Conservation (phyloP, 2,797 vertebrate genomes). For the Tinamus major region DNA sequence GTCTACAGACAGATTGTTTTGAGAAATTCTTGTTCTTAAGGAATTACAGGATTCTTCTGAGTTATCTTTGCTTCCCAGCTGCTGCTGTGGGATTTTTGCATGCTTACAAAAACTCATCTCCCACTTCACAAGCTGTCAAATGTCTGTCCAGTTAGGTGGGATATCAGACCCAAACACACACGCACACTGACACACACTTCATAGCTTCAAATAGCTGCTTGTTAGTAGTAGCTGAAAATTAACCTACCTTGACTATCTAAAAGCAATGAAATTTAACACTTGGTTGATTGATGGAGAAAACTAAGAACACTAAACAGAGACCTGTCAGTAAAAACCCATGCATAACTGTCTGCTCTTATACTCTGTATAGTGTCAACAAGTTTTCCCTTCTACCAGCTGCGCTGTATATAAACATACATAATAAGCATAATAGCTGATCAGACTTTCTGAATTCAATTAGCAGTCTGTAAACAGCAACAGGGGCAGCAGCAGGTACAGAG, state of each 20-base stretch:
- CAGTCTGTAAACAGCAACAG: neutral
- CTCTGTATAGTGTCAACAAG: neutral
- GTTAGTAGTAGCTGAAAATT: neutral
- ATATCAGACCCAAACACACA: neutral
- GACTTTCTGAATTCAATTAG: neutral
- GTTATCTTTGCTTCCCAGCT: neutral
- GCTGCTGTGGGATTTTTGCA: neutral
- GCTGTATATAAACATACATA: neutral
- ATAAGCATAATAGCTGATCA: neutral
- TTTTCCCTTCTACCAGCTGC: neutral
- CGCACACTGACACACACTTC: neutral
- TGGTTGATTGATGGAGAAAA: neutral
- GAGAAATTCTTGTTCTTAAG: neutral
- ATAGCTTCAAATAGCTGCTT: neutral
- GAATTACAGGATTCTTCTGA: neutral
- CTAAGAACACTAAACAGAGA: neutral
- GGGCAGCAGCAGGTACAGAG: neutral
- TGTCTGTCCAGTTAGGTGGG: neutral
- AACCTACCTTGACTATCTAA: neutral
- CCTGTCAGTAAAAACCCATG: neutral
- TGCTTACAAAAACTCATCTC: neutral
- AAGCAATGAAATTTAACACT: neutral
- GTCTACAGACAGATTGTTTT: neutral
- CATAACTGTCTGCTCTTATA: neutral
- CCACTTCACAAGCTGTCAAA: neutral